A percentile compares a stretch with the other conserved stretches of the same genome.
Conservation (phyloP, 64 coral and sea anemone species). For the Stichodactyla helianthus region DNA sequence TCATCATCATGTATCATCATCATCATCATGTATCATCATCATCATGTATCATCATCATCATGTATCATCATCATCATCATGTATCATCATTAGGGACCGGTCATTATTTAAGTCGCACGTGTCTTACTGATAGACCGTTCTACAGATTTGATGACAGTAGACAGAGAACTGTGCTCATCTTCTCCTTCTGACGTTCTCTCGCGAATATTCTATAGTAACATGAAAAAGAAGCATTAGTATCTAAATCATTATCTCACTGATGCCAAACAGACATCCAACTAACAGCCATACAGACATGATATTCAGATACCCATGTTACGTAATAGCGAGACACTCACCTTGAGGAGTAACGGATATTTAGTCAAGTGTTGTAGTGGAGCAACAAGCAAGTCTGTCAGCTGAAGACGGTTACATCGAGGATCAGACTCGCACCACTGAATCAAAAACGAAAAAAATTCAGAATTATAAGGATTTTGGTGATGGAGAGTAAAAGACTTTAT, state of each 20-base stretch:
- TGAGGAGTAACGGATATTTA: conserved; percentile 87
- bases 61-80: background rate
- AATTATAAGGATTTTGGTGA: no score
- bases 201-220: conserved; percentile 84
- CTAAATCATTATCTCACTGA: no score
- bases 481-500: background rate
- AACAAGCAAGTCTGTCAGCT: conserved; percentile 86
- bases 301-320: background rate
- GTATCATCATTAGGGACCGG: no score
- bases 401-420: conserved; percentile 81
- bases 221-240: background rate
- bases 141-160: conserved; percentile 91
- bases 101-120: no score
- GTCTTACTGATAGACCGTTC: conserved; percentile 97
- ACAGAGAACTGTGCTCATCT: conserved; percentile 74
- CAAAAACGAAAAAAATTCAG: background rate
- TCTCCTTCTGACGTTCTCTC: conserved; percentile 85
- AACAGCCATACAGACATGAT: no score
- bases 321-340: conserved; percentile 36
- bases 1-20: no score
- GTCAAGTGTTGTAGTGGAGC: conserved; percentile 94
- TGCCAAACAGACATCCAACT: no score
- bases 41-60: background rate
- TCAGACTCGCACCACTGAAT: conserved; percentile 88
- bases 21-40: background rate